Evolutionary conservation across 2,888 invertebrate species (phyloP), one percentile per base, ranked within the genome.

Genomic region (Aricia artaxerxes): DNA sequence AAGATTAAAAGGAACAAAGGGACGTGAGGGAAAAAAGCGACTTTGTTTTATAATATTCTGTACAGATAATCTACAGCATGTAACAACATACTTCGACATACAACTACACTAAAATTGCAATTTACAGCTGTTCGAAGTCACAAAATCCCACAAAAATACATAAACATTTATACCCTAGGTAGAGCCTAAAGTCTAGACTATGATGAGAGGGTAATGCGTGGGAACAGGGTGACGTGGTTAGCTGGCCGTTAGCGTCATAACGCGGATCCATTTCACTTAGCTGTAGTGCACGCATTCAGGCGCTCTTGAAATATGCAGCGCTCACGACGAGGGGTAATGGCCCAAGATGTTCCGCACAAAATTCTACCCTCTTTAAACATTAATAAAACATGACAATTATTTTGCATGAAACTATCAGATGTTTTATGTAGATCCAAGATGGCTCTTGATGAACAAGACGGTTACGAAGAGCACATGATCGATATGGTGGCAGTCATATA

Each of bases 271-370:
- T 91, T 92, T 92, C 91, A 90, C 89, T 92, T 89, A 89, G 87
- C 89, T 87, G 88, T 86, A 87, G 87, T 84, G 90, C 88, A 92
- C 92, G 92, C 92, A 91, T 90, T 87, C 89, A 90, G 88, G 88
- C 86, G 88, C 90, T 90, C 91, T 92, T 90, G 90, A 90, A 92
- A 91, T 92, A 93, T 93, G 92, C 92, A 92, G 88, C 87, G 89
- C 91, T 93, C 93, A 93, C 93, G 93, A 92, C 87, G 75, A 80
- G 77, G 84, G 87, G 88, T 89, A 93, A 92, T 90, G 91, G 90
- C 91, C 92, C 92, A 91, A 92, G 90, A 89, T 86, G 91, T 88
- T 90, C 86, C 84, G 83, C 88, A 87, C 84, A 85, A 86, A 87
- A 86, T 88, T 87, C 84, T 86, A 85, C 85, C 85, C 86, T 85